Evolutionary conservation across 1,140 invertebrate species (phyloP).

Genomic region (Polypedilum vanderplanki): DNA sequence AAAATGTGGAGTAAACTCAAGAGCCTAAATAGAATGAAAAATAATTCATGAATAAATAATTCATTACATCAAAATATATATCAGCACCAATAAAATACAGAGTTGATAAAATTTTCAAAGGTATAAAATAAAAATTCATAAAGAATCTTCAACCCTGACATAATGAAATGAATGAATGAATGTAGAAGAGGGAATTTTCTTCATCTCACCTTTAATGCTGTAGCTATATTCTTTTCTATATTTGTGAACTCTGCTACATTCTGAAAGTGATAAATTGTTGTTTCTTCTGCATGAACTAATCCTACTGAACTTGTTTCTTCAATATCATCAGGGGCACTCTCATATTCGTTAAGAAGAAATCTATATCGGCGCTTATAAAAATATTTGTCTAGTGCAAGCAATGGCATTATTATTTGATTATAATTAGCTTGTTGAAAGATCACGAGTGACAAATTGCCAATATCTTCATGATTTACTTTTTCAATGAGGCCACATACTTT

Average conservation of each 20-base stretch:
- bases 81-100: no score
- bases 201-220: not conserved
- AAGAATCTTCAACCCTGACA: no score
- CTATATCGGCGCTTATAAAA: not conserved
- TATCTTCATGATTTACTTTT: not conserved
- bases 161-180: no score
- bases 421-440: not conserved
- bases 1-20: not conserved
- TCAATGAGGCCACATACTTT: not conserved
- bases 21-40: not conserved
- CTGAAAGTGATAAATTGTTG: slow-evolving; percentile 6
- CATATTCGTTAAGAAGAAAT: not conserved
- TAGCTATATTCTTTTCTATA: not conserved
- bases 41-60: not conserved
- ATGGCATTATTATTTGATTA: not conserved
- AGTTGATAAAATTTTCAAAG: no score
- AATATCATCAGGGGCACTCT: not conserved
- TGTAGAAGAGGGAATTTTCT: not conserved
- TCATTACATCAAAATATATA: not conserved
- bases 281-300: not conserved
- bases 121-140: no score
- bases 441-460: not conserved
- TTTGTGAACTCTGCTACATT: not conserved
- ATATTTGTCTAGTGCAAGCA: slow-evolving; percentile 1
- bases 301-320: not conserved